Evolutionary conservation across 1,140 invertebrate species (phyloP).

Genomic region (Cephus cinctus): DNA sequence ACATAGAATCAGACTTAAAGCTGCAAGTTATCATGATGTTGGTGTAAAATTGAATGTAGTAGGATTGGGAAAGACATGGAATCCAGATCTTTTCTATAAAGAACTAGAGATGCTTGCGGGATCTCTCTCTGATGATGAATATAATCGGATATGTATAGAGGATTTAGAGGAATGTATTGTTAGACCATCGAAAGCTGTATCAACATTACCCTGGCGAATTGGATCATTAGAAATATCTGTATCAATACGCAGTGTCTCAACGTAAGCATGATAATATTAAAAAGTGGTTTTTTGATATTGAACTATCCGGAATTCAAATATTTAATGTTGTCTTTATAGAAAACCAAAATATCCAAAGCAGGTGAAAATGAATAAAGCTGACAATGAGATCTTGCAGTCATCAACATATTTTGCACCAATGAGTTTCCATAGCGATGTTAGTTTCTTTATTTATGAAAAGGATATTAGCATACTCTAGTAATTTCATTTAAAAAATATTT

Average conservation of each 20-base stretch:
- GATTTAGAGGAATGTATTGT: constrained; percentile 29
- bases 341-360: constrained; percentile 17
- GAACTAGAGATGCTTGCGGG: constrained; percentile 30
- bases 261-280: constrained; percentile 15
- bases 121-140: constrained; percentile 13
- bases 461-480: too few relatives aligned
- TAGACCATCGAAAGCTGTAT: constrained; percentile 21
- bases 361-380: constrained; percentile 16
- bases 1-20: constrained; percentile 18
- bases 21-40: constrained; percentile 14
- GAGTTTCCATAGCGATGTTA: too few relatives aligned
- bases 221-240: constrained; percentile 21
- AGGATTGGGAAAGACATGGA: constrained; percentile 23
- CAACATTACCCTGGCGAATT: constrained; percentile 21
- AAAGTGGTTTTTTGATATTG: neutral
- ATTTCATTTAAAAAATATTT: too few relatives aligned
- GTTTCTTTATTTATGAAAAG: too few relatives aligned
- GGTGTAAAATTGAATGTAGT: constrained; percentile 23
- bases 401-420: constrained; percentile 2
- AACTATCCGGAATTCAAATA: neutral
- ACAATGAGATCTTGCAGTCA: constrained; percentile 24
- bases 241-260: constrained; percentile 17
- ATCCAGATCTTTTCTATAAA: constrained; percentile 28
- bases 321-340: constrained; percentile 17
- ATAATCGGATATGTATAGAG: constrained; percentile 15